Conservation (phyloP, 2,797 vertebrate genomes). For the Mus minutoides region DNA sequence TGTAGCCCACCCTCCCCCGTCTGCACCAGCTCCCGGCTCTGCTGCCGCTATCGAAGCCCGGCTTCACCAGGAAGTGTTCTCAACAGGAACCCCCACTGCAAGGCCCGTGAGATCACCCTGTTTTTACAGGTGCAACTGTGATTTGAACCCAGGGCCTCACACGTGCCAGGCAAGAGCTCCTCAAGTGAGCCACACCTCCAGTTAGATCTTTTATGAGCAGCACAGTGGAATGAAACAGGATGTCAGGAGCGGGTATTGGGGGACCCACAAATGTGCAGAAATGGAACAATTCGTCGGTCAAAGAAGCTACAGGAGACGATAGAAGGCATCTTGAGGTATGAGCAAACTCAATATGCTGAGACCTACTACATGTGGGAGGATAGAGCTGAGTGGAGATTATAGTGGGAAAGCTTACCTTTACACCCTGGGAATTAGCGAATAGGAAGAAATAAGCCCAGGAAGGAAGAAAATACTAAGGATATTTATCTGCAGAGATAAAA, state of each 20-base stretch:
- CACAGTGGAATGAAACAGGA: not conserved
- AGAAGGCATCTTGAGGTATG: not conserved
- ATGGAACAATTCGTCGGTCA: not conserved
- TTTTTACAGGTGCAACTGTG: not conserved
- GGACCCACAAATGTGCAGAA: not conserved
- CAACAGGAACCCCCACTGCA: not conserved
- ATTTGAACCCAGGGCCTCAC: not conserved
- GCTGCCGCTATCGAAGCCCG: accelerated
- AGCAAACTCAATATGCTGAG: not conserved
- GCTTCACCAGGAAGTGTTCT: not conserved
- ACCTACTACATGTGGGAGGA: not conserved
- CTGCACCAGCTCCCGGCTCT: not conserved
- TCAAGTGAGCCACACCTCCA: not conserved
- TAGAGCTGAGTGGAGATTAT: not conserved
- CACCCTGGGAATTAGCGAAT: not conserved
- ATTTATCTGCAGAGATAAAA: not conserved
- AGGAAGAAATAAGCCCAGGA: not conserved
- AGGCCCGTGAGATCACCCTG: not conserved
- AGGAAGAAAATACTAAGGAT: not conserved
- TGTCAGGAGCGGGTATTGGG: not conserved
- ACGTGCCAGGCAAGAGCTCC: not conserved
- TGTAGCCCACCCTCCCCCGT: not conserved
- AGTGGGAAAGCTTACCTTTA: not conserved
- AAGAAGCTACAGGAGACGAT: not conserved
- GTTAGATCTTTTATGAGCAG: not conserved